These are phyloP conservation scores for Rhopalosiphum nymphaeae DNA, from an alignment of 2,888 invertebrate genomes.

Conservation along the genomic window DNA sequence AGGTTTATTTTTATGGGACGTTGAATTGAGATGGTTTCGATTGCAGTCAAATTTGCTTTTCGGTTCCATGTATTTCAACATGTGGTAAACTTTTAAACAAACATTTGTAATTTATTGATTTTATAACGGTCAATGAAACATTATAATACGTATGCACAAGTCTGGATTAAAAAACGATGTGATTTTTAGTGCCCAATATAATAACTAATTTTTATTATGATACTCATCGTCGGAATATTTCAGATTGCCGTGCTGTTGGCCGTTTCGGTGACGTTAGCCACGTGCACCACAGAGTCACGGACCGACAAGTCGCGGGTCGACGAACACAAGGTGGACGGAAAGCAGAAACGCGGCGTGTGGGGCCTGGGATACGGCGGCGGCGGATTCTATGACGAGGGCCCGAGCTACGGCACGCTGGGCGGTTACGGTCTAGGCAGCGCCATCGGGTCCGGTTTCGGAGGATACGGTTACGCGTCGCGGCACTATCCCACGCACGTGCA, in stretches of 20 bases:
- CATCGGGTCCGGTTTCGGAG: slow-evolving; percentile 64
- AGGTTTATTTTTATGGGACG: no score
- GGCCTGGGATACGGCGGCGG: slow-evolving; percentile 71
- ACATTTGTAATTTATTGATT: no score
- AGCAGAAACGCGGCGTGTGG: slow-evolving; percentile 71
- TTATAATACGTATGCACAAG: no score
- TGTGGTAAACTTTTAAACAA: no score
- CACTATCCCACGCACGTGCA: slow-evolving; percentile 70
- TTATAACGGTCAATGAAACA: no score
- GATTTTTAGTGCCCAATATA: no score
- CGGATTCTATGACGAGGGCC: slow-evolving; percentile 67
- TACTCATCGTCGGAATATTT: not conserved
- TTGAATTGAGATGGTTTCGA: no score
- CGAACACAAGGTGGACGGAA: slow-evolving; percentile 67
- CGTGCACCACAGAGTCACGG: slow-evolving; percentile 68
- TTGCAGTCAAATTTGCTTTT: no score
- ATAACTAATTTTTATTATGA: not conserved
- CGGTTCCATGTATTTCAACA: no score
- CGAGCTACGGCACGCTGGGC: slow-evolving; percentile 67
- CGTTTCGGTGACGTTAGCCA: slow-evolving; percentile 71
- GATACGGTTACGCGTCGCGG: slow-evolving; percentile 68
- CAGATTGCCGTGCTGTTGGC: slow-evolving; percentile 70
- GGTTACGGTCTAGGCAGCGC: slow-evolving; percentile 66
- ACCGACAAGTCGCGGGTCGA: slow-evolving; percentile 68
- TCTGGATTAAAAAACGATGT: no score